These are phyloP conservation scores for Enhydra lutris DNA, from an alignment of 2,113 vertebrate species.

Conservation along the genomic window DNA sequence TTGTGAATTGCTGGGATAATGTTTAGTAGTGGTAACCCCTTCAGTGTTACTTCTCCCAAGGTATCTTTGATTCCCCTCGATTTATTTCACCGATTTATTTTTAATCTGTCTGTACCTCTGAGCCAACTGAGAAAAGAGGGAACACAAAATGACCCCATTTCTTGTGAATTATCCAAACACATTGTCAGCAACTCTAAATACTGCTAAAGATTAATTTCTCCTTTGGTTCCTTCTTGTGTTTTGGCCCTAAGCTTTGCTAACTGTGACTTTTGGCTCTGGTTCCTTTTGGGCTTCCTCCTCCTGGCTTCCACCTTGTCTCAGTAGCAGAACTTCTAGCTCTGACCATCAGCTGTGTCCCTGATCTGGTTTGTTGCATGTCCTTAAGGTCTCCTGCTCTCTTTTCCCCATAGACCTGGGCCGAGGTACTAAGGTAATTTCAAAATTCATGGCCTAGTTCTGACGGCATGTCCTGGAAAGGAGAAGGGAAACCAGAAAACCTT, in stretches of 20 bases:
- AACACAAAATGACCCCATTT: slow-evolving; percentile 18
- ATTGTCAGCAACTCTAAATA: slow-evolving; percentile 44
- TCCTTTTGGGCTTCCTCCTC: not conserved
- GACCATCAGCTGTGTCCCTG: not conserved
- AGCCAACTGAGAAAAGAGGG: not conserved
- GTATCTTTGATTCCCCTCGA: not conserved
- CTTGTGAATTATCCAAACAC: slow-evolving; percentile 56
- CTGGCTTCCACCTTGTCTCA: not conserved
- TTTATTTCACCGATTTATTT: slow-evolving; percentile 47
- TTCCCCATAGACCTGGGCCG: not conserved
- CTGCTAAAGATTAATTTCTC: not conserved
- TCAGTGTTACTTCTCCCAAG: not conserved
- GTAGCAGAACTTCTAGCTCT: not conserved
- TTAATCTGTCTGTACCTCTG: slow-evolving; percentile 14
- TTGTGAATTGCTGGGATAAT: not conserved
- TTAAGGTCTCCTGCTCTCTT: not conserved
- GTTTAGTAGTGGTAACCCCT: not conserved
- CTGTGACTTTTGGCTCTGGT: not conserved
- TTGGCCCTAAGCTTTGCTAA: not conserved
- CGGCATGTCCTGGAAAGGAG: not conserved
- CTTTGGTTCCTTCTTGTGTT: not conserved
- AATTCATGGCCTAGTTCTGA: not conserved
- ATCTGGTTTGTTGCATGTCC: not conserved
- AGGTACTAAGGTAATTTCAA: not conserved
- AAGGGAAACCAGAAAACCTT: not conserved